These are phyloP conservation scores for Hymenochirus boettgeri DNA, from an alignment of 2,113 vertebrate genomes.

Conservation along the genomic window DNA sequence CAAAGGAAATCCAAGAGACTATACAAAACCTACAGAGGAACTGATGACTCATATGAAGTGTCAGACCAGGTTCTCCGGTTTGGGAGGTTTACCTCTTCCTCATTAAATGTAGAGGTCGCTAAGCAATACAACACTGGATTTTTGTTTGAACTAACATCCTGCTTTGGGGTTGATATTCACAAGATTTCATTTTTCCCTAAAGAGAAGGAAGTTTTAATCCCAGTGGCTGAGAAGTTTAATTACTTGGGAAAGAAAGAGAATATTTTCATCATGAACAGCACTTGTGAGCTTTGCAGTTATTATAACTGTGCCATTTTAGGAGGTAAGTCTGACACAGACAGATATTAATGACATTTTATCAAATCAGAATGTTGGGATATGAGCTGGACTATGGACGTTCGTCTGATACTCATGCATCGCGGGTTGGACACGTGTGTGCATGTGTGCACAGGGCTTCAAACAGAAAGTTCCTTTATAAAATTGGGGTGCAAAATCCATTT, in stretches of 20 bases:
- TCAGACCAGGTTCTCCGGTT: constrained; percentile 45
- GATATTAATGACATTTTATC: background rate
- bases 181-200: constrained; percentile 48
- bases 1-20: constrained; percentile 6
- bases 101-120: constrained; percentile 48
- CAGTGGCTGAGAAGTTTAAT: constrained; percentile 51
- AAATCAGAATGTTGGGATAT: background rate
- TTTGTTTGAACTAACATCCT: constrained; percentile 53
- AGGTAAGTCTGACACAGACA: constrained; percentile 10
- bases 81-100: constrained; percentile 54
- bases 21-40: constrained; percentile 44
- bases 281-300: constrained; percentile 14
- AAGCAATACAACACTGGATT: constrained; percentile 45
- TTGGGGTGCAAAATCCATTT: no score
- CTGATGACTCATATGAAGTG: constrained; percentile 36
- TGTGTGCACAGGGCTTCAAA: no score
- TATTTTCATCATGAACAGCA: constrained; percentile 27
- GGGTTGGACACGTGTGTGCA: background rate
- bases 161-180: constrained; percentile 53
- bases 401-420: background rate
- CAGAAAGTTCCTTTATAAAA: background rate
- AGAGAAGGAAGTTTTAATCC: constrained; percentile 54
- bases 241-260: constrained; percentile 46
- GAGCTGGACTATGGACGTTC: no score
- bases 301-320: constrained; percentile 29